These are phyloP conservation scores for Petrocephalus zakoni DNA, from an alignment of 2,113 vertebrate species.

Conservation along the genomic window DNA sequence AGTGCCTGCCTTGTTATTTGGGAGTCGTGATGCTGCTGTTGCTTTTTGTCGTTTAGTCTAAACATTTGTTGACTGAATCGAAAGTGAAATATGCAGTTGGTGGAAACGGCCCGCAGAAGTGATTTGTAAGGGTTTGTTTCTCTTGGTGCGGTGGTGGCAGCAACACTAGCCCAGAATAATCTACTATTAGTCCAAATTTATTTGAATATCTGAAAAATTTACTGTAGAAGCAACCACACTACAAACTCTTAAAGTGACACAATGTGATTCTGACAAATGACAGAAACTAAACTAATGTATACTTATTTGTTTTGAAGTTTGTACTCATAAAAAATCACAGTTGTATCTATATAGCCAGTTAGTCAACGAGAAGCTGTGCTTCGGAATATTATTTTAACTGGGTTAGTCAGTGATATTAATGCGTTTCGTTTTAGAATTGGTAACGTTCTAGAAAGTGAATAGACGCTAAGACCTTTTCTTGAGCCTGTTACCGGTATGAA, in stretches of 20 bases:
- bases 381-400: not conserved
- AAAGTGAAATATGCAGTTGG: not conserved
- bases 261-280: not conserved
- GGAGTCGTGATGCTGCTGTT: not conserved
- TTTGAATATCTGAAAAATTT: not conserved
- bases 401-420: not conserved
- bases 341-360: not conserved
- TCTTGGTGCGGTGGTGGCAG: not conserved
- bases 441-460: not conserved
- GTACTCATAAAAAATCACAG: not conserved
- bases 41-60: not conserved
- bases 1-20: not conserved
- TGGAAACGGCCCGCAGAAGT: not conserved
- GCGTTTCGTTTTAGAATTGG: not conserved
- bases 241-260: not conserved
- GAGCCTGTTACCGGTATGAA: not conserved
- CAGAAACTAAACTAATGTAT: not conserved
- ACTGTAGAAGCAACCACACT: not conserved
- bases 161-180: not conserved
- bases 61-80: not conserved
- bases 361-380: no score
- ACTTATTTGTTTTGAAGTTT: not conserved
- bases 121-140: not conserved
- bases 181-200: not conserved
- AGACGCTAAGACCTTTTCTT: not conserved